Conservation (phyloP, 2,888 invertebrate species). For the Trissolcus japonicus region DNA sequence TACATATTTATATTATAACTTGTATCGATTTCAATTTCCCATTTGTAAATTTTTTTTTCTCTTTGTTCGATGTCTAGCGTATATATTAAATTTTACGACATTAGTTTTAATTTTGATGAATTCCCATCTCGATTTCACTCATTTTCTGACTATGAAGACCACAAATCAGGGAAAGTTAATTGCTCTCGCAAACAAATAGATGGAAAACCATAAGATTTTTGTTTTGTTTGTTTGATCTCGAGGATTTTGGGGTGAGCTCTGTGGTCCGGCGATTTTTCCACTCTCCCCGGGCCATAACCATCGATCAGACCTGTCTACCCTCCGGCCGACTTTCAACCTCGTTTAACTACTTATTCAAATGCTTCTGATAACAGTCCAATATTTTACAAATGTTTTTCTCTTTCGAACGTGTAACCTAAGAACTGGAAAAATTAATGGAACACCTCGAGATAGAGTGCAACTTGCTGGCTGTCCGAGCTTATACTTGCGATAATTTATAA, state of each 20-base stretch:
- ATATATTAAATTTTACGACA: no score
- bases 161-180: no score
- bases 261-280: conserved; percentile 12
- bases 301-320: conserved; percentile 18
- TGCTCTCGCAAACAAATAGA: no score
- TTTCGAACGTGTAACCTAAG: conserved; percentile 11
- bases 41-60: no score
- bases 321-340: neutral
- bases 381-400: conserved; percentile 31
- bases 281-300: conserved; percentile 15
- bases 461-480: conserved; percentile 1
- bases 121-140: no score
- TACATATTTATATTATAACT: no score
- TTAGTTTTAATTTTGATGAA: no score
- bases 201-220: no score
- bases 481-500: no score
- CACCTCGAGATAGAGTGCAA: conserved; percentile 10
- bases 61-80: no score
- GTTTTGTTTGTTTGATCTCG: conserved; percentile 7
- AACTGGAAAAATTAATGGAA: conserved; percentile 1
- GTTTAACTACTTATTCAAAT: conserved; percentile 21
- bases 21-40: no score
- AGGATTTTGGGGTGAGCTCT: conserved; percentile 9
- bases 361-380: conserved; percentile 12
- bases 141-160: no score